Conservation (phyloP, 2,797 vertebrate genomes). For the Cynodonichthys magdalenae region DNA sequence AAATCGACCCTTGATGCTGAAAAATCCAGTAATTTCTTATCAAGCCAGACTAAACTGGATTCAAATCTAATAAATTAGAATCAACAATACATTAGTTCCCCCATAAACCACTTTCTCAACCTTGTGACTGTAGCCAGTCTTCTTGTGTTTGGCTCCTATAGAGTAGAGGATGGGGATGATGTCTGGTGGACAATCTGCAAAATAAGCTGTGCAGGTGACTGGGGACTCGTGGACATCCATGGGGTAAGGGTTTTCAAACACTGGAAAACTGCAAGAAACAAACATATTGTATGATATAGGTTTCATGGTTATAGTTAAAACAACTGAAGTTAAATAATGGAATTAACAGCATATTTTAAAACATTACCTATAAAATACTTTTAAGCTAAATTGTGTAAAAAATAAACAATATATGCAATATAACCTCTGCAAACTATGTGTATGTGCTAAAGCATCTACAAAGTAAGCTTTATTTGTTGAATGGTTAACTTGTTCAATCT, state of each 20-base stretch:
- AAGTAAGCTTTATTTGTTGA: background rate
- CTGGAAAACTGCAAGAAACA: slow-evolving; percentile 88
- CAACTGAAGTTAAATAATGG: background rate
- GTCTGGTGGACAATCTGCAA: slow-evolving; percentile 95
- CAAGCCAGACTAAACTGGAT: background rate
- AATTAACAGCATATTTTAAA: background rate
- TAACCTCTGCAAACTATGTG: background rate
- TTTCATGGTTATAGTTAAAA: background rate
- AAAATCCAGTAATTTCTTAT: background rate
- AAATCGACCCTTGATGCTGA: too few relatives aligned
- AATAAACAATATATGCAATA: background rate
- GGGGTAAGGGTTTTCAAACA: slow-evolving; percentile 99
- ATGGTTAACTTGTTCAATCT: background rate
- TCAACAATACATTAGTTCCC: background rate
- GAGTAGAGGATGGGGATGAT: slow-evolving; percentile 97
- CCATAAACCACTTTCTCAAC: slow-evolving; percentile 64
- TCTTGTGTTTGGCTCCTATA: slow-evolving; percentile 97
- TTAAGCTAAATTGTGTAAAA: background rate
- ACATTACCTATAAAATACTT: background rate
- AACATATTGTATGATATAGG: background rate
- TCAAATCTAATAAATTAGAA: background rate
- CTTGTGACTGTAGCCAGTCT: slow-evolving; percentile 97
- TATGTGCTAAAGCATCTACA: background rate
- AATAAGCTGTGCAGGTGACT: slow-evolving; percentile 96
- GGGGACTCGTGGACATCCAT: slow-evolving; percentile 99